These are phyloP conservation scores for Larimichthys crocea DNA, from an alignment of 2,113 vertebrate genomes.

Conservation along the genomic window DNA sequence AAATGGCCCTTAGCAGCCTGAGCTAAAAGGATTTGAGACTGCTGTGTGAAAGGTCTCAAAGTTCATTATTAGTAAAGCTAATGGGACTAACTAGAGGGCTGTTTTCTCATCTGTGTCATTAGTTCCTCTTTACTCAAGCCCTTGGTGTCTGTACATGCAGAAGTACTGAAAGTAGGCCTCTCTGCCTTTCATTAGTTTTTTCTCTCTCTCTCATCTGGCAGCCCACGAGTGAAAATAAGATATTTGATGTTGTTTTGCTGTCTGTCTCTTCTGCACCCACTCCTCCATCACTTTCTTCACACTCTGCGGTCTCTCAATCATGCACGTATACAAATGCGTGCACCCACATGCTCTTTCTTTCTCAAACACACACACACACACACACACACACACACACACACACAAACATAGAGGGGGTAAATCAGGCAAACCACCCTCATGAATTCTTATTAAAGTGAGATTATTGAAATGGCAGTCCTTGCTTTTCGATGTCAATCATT, in stretches of 20 bases:
- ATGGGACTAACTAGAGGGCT: constrained; percentile 63
- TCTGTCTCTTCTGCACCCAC: constrained; percentile 52
- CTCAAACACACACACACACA: constrained; percentile 10
- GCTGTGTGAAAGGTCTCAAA: constrained; percentile 57
- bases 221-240: constrained; percentile 50
- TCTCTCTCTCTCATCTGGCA: constrained; percentile 4
- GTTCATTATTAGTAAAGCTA: constrained; percentile 68
- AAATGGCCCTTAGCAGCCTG: constrained; percentile 61
- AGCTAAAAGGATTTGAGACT: constrained; percentile 50
- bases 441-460: constrained; percentile 74
- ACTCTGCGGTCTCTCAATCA: constrained; percentile 33
- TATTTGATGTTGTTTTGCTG: constrained; percentile 57
- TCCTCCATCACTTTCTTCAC: constrained; percentile 36
- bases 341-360: constrained; percentile 43
- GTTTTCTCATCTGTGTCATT: constrained; percentile 66
- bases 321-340: constrained; percentile 40
- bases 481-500: constrained; percentile 70
- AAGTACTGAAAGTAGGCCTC: constrained; percentile 42
- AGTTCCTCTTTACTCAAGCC: constrained; percentile 46
- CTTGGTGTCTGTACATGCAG: constrained; percentile 30
- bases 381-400: constrained; percentile 18
- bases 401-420: constrained; percentile 38
- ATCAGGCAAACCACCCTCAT: constrained; percentile 57
- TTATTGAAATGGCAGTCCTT: constrained; percentile 61
- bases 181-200: constrained; percentile 34